phyloP scores from a whole-genome alignment of 1,140 invertebrate species.

The Euura lappo region DNA sequence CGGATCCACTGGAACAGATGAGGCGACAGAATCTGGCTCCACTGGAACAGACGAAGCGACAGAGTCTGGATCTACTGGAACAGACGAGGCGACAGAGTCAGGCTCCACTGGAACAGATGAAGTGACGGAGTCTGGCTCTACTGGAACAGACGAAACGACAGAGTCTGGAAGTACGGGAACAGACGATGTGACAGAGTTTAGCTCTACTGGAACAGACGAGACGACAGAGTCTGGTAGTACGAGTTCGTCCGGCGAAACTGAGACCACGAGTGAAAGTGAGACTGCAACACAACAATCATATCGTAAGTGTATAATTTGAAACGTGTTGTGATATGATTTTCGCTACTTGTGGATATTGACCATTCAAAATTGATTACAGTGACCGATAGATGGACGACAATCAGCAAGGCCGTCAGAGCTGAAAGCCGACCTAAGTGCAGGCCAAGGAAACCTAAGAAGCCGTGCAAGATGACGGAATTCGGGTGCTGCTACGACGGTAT shows the following conservation, averaged over 20 bases:
- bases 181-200: conserved; percentile 24
- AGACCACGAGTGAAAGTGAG: conserved; percentile 30
- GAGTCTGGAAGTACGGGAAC: conserved; percentile 26
- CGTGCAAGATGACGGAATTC: conserved; percentile 75
- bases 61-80: conserved; percentile 27
- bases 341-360: neutral
- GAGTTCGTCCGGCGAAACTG: conserved; percentile 18
- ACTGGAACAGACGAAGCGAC: conserved; percentile 15
- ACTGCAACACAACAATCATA: neutral
- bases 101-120: conserved; percentile 38
- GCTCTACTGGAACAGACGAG: conserved; percentile 21
- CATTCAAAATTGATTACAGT: conserved; percentile 32
- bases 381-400: conserved; percentile 47
- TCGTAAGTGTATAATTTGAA: conserved; percentile 5
- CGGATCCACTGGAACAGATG: conserved; percentile 18
- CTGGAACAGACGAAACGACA: conserved; percentile 27
- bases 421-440: conserved; percentile 69
- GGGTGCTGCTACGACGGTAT: conserved; percentile 91
- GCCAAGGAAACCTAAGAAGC: conserved; percentile 60
- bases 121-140: conserved; percentile 12
- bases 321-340: conserved; percentile 18
- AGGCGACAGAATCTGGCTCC: conserved; percentile 15
- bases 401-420: conserved; percentile 53
- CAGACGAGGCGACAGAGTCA: conserved; percentile 26
- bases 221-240: conserved; percentile 32